Conservation (phyloP, 2,888 invertebrate species). For the Portevinia maculata region DNA sequence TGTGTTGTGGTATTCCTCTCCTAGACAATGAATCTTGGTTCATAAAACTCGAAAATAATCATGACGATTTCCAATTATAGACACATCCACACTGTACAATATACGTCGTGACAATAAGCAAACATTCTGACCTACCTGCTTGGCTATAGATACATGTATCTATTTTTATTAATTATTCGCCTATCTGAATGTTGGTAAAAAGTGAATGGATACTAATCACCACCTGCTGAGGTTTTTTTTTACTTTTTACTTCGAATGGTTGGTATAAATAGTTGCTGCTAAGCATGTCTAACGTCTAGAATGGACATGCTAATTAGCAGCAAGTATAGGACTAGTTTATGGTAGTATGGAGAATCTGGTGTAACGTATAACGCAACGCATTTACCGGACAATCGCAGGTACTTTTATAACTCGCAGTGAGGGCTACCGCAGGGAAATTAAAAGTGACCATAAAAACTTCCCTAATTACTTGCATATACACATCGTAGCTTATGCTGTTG, state of each 20-base stretch:
- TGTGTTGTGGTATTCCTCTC: slow-evolving; percentile 21
- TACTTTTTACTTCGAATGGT: slow-evolving; percentile 17
- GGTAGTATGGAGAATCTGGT: slow-evolving; percentile 1
- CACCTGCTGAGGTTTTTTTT: slow-evolving; percentile 55
- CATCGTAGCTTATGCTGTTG: slow-evolving; percentile 40
- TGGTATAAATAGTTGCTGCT: slow-evolving; percentile 48
- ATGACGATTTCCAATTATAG: slow-evolving; percentile 64
- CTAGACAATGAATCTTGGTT: slow-evolving; percentile 20
- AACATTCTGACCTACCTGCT: slow-evolving; percentile 17
- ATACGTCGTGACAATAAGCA: slow-evolving; percentile 42
- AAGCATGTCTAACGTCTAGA: slow-evolving; percentile 42
- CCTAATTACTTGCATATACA: slow-evolving; percentile 59
- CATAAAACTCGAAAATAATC: slow-evolving; percentile 33
- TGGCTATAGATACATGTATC: slow-evolving; percentile 6
- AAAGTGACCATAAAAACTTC: slow-evolving; percentile 64
- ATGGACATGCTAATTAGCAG: slow-evolving; percentile 65
- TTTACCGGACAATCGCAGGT: slow-evolving; percentile 12
- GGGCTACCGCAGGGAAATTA: slow-evolving; percentile 61
- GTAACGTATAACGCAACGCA: slow-evolving; percentile 38
- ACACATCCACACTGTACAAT: slow-evolving; percentile 31
- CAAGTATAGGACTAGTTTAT: slow-evolving; percentile 25
- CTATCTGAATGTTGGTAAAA: slow-evolving; percentile 33
- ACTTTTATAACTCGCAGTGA: background rate
- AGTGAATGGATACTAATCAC: slow-evolving; percentile 41
- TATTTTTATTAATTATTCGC: slow-evolving; percentile 51